Percentiles rank a stretch among this genome's conserved stretches.
phyloP scores from a whole-genome alignment of 2,113 vertebrate species.

The Haemorhous mexicanus region DNA sequence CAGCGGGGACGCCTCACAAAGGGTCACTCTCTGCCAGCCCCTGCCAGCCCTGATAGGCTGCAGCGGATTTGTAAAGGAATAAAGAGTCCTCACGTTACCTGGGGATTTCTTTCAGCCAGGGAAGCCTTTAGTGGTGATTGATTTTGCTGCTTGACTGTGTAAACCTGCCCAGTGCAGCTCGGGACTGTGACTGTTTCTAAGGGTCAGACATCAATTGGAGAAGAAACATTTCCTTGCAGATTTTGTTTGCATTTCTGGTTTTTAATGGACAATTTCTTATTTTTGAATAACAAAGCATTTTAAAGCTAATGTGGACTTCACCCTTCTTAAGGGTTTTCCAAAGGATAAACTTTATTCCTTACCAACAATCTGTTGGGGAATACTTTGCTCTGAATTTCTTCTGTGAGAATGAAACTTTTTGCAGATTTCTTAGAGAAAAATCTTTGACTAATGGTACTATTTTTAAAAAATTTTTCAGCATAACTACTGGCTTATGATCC shows the following conservation, averaged over 20 bases:
- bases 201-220: not conserved
- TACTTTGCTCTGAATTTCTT: not conserved
- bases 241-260: not conserved
- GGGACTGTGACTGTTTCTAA: not conserved
- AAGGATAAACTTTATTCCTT: not conserved
- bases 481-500: not conserved
- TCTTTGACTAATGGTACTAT: not conserved
- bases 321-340: not conserved
- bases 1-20: not conserved
- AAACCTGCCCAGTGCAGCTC: not conserved
- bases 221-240: not conserved
- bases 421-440: not conserved
- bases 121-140: not conserved
- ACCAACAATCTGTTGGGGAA: not conserved
- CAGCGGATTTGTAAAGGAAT: not conserved
- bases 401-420: not conserved
- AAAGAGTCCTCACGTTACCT: not conserved
- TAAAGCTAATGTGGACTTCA: not conserved
- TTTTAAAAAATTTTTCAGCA: rapidly evolving
- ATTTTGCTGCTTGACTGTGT: not conserved
- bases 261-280: not conserved
- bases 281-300: not conserved
- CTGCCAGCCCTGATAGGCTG: not conserved
- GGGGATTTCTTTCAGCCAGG: conserved; percentile 27
- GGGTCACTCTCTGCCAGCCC: not conserved